Evolutionary conservation across 2,113 vertebrate genomes (phyloP).

Genomic region (Neogale vison): DNA sequence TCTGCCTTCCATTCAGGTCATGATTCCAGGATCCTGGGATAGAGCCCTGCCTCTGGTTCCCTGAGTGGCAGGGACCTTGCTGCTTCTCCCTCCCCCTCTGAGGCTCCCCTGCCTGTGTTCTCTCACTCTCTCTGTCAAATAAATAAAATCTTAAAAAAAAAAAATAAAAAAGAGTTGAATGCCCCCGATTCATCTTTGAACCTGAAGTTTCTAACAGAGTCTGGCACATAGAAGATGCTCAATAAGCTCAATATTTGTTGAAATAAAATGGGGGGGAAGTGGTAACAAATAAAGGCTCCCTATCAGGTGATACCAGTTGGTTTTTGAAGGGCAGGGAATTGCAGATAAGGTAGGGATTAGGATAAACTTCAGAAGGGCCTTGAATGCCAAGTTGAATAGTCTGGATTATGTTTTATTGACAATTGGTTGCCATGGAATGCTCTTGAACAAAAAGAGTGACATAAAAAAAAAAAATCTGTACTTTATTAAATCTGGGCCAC

Average conservation of each 20-base stretch:
- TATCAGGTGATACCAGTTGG: neutral
- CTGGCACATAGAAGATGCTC: neutral
- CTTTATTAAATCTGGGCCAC: neutral
- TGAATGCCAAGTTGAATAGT: slow-evolving; percentile 9
- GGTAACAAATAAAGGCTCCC: neutral
- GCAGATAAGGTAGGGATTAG: neutral
- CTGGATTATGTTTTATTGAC: neutral
- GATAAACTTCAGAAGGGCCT: neutral
- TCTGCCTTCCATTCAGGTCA: too few species aligned
- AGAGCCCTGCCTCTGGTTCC: too few species aligned
- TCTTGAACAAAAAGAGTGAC: neutral
- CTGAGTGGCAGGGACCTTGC: too few species aligned
- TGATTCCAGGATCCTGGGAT: too few species aligned
- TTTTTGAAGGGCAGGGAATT: neutral
- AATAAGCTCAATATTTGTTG: neutral
- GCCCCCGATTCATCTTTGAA: neutral
- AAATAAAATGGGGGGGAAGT: neutral
- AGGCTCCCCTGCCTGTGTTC: too few species aligned
- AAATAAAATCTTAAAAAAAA: too few species aligned
- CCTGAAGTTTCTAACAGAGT: neutral
- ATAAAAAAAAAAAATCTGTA: neutral
- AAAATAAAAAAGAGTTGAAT: too few species aligned
- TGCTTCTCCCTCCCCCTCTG: too few species aligned
- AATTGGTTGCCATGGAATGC: neutral
- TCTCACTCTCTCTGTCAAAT: too few species aligned